These are phyloP conservation scores for Palythoa grandiflora DNA, from an alignment of 92 coral and sea anemone genomes.

Conservation along the genomic window DNA sequence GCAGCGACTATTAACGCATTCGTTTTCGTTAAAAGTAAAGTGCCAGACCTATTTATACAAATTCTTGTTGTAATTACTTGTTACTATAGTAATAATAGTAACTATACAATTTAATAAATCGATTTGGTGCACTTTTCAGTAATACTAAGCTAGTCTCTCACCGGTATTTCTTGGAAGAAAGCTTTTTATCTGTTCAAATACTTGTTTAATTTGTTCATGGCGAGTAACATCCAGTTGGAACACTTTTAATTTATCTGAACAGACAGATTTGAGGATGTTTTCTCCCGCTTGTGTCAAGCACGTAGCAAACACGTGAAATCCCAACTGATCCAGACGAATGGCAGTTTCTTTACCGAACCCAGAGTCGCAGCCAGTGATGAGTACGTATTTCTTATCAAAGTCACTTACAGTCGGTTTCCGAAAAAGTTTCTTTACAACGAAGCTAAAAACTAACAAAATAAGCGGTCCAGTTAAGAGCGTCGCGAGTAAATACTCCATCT, in stretches of 20 bases:
- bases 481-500: not conserved
- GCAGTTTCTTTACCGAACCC: too few species aligned
- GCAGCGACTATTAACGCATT: too few species aligned
- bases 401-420: not conserved
- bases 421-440: slow-evolving; percentile 4
- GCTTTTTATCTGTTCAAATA: not conserved
- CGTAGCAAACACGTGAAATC: slow-evolving; percentile 59
- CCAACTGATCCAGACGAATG: too few species aligned
- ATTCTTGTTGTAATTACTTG: too few species aligned
- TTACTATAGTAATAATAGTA: not conserved
- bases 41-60: too few species aligned
- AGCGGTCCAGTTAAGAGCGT: not conserved
- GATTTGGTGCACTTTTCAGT: too few species aligned
- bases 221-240: slow-evolving; percentile 53
- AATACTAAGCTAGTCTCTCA: not conserved
- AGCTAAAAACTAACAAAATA: not conserved
- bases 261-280: slow-evolving; percentile 13
- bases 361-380: slow-evolving; percentile 50
- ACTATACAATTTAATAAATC: not conserved
- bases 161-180: not conserved
- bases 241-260: slow-evolving; percentile 43
- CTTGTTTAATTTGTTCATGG: not conserved
- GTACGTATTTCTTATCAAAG: slow-evolving; percentile 31
- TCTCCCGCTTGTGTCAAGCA: slow-evolving; percentile 54
- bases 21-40: too few species aligned